Evolutionary conservation across 2,113 vertebrate genomes (phyloP), one percentile per base, ranked within the genome.

Genomic region (Onychostruthus taczanowskii): DNA sequence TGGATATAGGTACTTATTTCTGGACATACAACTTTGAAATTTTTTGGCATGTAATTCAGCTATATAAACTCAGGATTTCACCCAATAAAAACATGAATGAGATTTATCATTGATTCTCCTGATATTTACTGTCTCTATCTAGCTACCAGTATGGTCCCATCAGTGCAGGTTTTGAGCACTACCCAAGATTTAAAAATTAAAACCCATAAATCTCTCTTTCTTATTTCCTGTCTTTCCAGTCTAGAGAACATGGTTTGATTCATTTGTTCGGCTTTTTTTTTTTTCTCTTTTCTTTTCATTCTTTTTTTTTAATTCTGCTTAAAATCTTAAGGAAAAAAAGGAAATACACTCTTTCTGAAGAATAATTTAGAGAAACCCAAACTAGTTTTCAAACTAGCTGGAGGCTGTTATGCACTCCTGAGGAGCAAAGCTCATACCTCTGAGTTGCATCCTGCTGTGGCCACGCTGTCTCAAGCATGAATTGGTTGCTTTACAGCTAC

Each of bases 101-200:
- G 85, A 94, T 95, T 96, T 95, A 94, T 77, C 72, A 64, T 81
- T 93, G 20, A 31, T 93, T 92, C 52, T 91, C 64, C n/a, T 92
- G 85, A 61, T 96, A 96, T 86, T 95, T 95, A 88, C 82, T 97
- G 63, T 94, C 72, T 91, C 55, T 95, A 55, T 67, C 63, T 83
- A 77, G 94, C 87, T 96, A 96, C 88, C 78, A 95, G 88, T 84
- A 95, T 59, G 43, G 55, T 91, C 90, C 90, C 84, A 87, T 89
- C 93, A 93, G 79, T 19, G 33, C 5, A 90, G 33, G 13, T 84
- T 94, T 90, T 88, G 79, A 93, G 68, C 61, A 93, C 67, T 68
- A 96, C 90, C 87, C 90, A 96, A 93, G 92, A 90, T 70, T 70
- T 78, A 92, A 94, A 95, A 90, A 95, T 94, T 93, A 93, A 95